These are phyloP conservation scores for Phaonia tiefii DNA, from an alignment of 2,888 invertebrate genomes.

Conservation along the genomic window DNA sequence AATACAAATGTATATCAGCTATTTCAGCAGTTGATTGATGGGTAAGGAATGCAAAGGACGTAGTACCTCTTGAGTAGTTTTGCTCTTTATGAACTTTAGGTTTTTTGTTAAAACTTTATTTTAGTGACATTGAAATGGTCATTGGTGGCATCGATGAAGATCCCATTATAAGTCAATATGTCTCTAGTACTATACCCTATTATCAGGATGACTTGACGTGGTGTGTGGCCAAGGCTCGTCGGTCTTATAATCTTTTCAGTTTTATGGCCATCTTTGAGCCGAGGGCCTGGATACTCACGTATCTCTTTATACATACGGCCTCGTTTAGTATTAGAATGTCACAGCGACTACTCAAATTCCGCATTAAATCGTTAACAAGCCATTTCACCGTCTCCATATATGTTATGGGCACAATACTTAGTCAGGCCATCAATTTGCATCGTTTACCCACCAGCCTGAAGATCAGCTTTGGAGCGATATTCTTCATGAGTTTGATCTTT, in stretches of 20 bases:
- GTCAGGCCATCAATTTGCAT: conserved; percentile 67
- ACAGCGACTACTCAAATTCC: conserved; percentile 65
- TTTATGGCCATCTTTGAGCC: conserved; percentile 73
- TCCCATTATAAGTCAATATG: conserved; percentile 75
- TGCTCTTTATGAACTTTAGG: neutral
- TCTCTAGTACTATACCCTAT: conserved; percentile 77
- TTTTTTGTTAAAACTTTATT: conserved; percentile 30
- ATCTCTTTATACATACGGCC: conserved; percentile 69
- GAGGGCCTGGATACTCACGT: conserved; percentile 68
- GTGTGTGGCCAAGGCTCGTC: conserved; percentile 77
- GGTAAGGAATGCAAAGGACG: conserved; percentile 69
- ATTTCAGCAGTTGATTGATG: conserved; percentile 76
- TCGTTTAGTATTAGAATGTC: conserved; percentile 69
- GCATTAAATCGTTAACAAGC: conserved; percentile 52
- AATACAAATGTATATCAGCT: conserved; percentile 76
- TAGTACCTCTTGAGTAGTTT: neutral
- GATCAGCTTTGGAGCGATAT: conserved; percentile 70
- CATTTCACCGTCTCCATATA: conserved; percentile 68
- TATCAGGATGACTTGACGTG: conserved; percentile 80
- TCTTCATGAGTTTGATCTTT: conserved; percentile 74
- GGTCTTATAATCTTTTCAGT: conserved; percentile 74
- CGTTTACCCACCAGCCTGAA: conserved; percentile 69
- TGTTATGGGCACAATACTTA: conserved; percentile 71
- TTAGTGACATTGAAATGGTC: conserved; percentile 76
- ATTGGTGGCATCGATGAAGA: conserved; percentile 79